phyloP scores from a whole-genome alignment of 92 coral and sea anemone species.

The Epizoanthus rinbou region DNA sequence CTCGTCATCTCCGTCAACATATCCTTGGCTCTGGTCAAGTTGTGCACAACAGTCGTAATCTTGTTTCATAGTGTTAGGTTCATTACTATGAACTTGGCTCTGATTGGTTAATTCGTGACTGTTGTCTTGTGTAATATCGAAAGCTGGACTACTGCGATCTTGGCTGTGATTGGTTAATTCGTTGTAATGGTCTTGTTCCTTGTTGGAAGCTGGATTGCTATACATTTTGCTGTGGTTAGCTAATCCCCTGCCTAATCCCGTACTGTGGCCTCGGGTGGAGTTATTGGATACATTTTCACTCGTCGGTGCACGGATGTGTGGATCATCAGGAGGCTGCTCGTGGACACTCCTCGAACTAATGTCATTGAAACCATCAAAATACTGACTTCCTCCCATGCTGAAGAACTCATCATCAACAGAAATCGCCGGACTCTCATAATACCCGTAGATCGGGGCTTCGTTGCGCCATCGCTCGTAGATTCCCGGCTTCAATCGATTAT shows the following conservation, averaged over 20 bases:
- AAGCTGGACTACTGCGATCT: not conserved
- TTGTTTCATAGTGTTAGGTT: not conserved
- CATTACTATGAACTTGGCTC: not conserved
- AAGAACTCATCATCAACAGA: constrained; percentile 12
- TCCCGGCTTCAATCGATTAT: too few relatives aligned
- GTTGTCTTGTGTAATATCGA: not conserved
- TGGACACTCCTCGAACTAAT: not conserved
- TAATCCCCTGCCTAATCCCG: not conserved
- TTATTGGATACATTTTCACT: too few relatives aligned
- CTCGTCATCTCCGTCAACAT: not conserved
- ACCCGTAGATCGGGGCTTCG: not conserved
- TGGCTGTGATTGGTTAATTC: not conserved
- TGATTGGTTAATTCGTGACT: not conserved
- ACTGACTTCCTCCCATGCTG: not conserved
- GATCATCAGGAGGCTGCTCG: not conserved
- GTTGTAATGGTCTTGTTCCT: too few relatives aligned
- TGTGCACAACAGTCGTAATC: too few relatives aligned
- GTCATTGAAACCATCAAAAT: not conserved
- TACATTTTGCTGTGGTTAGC: not conserved
- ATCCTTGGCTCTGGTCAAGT: not conserved
- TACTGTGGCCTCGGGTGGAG: too few relatives aligned
- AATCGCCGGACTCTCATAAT: not conserved
- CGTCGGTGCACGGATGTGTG: too few relatives aligned
- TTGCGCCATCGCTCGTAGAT: not conserved
- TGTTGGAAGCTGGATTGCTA: not conserved